Percentiles rank a stretch among this genome's conserved stretches.
phyloP scores from a whole-genome alignment of 2,888 invertebrate species.

The Muschampia plurimacula region DNA sequence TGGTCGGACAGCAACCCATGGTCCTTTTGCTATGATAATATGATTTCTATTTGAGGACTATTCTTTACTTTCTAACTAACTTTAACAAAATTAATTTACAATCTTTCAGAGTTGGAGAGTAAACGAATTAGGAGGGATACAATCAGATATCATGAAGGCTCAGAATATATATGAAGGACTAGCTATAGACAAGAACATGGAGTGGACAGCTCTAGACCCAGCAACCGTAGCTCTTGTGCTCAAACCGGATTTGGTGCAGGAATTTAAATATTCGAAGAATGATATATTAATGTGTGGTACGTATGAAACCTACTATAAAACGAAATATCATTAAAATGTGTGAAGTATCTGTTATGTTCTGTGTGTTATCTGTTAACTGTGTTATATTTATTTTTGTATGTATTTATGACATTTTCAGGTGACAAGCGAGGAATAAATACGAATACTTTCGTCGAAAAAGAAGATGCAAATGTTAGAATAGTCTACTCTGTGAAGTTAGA shows the following conservation, averaged over 20 bases:
- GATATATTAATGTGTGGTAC: conserved; percentile 70
- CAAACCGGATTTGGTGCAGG: conserved; percentile 61
- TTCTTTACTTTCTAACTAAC: no score
- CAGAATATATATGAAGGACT: conserved; percentile 68
- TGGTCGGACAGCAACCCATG: no score
- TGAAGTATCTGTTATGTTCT: no score
- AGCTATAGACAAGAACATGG: conserved; percentile 49
- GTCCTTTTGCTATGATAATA: no score
- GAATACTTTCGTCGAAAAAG: conserved; percentile 60
- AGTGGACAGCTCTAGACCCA: conserved; percentile 69
- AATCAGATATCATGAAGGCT: conserved; percentile 64
- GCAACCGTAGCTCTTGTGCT: conserved; percentile 62
- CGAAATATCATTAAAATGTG: no score
- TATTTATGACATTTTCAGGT: conserved; percentile 55
- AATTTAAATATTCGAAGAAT: conserved; percentile 68
- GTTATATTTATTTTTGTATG: no score
- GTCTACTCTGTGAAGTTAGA: conserved; percentile 61
- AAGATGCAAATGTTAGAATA: conserved; percentile 64
- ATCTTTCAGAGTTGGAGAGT: conserved; percentile 65
- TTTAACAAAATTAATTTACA: not conserved
- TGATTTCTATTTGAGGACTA: no score
- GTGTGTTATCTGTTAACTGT: no score
- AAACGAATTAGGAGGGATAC: conserved; percentile 62
- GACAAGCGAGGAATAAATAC: conserved; percentile 62
- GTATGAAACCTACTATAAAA: conserved; percentile 23